These are phyloP conservation scores for Natrix natrix DNA, from an alignment of 2,797 vertebrate genomes.

Conservation along the genomic window DNA sequence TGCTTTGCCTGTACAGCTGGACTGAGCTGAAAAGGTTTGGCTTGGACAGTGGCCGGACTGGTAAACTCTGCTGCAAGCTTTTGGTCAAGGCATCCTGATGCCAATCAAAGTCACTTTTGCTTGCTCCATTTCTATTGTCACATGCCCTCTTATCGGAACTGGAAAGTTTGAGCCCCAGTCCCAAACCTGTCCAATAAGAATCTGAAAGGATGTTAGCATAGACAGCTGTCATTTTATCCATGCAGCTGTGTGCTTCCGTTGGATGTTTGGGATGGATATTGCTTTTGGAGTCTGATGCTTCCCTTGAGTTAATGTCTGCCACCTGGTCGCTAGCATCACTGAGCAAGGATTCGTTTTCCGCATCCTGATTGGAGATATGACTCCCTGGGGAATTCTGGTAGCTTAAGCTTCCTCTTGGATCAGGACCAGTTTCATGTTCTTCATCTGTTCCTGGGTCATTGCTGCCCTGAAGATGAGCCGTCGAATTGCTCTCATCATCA, in stretches of 20 bases:
- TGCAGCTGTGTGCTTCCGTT: constrained; percentile 84
- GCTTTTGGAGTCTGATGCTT: constrained; percentile 79
- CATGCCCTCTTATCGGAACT: constrained; percentile 86
- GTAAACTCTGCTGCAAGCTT: constrained; percentile 91
- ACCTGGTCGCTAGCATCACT: constrained; percentile 92
- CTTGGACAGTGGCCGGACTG: constrained; percentile 85
- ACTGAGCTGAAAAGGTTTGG: constrained; percentile 98
- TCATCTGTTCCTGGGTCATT: constrained; percentile 87
- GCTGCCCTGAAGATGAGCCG: constrained; percentile 84
- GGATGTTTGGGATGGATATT: constrained; percentile 75
- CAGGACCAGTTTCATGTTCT: constrained; percentile 85
- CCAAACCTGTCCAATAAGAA: constrained; percentile 96
- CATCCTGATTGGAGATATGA: constrained; percentile 92
- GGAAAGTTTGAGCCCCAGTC: constrained; percentile 89
- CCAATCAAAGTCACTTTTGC: constrained; percentile 95
- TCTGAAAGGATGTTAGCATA: constrained; percentile 98
- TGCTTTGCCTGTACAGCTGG: constrained; percentile 94
- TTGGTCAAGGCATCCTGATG: constrained; percentile 97
- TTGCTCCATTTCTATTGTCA: constrained; percentile 86
- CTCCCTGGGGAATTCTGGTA: constrained; percentile 96
- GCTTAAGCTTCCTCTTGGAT: constrained; percentile 91
- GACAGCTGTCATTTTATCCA: constrained; percentile 97
- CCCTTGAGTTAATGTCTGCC: constrained; percentile 87
- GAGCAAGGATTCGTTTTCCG: constrained; percentile 88
- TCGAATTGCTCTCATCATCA: constrained; percentile 82